Percentiles rank a stretch among this genome's conserved stretches.
phyloP scores from a whole-genome alignment of 2,113 vertebrate species.

The Corythaixoides concolor region DNA sequence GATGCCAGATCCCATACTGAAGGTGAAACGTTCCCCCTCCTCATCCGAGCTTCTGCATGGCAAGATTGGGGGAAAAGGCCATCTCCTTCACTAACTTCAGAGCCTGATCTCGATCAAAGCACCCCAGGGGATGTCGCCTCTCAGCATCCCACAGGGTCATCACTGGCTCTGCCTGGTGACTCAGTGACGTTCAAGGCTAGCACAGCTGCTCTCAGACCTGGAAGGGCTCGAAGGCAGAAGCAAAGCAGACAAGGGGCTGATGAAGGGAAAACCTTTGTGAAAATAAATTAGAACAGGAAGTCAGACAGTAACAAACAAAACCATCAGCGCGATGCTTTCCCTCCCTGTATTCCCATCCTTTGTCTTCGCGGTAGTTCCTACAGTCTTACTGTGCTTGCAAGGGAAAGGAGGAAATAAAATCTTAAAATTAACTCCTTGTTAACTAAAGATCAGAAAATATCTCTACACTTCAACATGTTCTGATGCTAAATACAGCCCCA shows the following conservation, averaged over 20 bases:
- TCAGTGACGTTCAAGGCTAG: neutral
- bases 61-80: neutral
- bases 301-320: conserved; percentile 26
- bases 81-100: neutral
- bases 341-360: neutral
- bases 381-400: neutral
- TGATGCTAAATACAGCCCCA: neutral
- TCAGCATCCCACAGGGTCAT: neutral
- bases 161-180: neutral
- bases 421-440: neutral
- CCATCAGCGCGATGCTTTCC: neutral
- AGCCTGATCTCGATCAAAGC: neutral
- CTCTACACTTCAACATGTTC: neutral
- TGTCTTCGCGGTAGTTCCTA: neutral
- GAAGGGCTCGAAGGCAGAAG: neutral
- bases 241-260: neutral
- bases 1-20: conserved; percentile 25
- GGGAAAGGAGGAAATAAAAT: conserved; percentile 3
- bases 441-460: neutral
- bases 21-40: conserved; percentile 15
- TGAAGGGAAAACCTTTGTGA: conserved; percentile 14
- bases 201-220: neutral
- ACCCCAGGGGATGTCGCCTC: neutral
- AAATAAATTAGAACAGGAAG: conserved; percentile 30
- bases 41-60: neutral